Conservation (phyloP, 2,797 vertebrate genomes). For the Taenioides sp. region DNA sequence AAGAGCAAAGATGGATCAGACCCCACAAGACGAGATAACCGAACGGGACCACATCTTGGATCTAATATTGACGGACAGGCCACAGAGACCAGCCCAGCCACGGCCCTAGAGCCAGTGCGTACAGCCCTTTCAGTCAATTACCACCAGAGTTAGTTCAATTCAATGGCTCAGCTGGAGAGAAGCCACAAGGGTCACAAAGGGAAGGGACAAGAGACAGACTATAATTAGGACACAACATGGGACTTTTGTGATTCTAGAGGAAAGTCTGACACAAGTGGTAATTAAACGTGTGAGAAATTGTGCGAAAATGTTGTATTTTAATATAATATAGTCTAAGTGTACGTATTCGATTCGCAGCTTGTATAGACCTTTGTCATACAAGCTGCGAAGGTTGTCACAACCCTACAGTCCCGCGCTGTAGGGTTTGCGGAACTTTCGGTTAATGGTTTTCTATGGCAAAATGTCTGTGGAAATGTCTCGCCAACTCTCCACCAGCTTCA, state of each 20-base stretch:
- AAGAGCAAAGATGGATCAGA: slow-evolving; percentile 5
- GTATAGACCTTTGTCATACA: too few relatives aligned
- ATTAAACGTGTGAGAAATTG: neutral
- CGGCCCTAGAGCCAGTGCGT: neutral
- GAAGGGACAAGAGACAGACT: neutral
- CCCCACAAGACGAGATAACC: slow-evolving; percentile 11
- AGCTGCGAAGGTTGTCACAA: too few relatives aligned
- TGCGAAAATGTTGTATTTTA: neutral
- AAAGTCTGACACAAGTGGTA: neutral
- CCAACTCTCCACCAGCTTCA: too few relatives aligned
- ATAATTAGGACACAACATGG: neutral
- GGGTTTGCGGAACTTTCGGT: too few relatives aligned
- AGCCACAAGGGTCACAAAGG: neutral
- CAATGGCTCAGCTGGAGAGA: neutral
- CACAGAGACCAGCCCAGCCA: neutral
- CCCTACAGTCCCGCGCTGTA: too few relatives aligned
- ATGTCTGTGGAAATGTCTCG: too few relatives aligned
- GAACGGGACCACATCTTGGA: neutral
- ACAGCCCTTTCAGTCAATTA: neutral
- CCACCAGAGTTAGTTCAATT: neutral
- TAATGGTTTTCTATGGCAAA: too few relatives aligned
- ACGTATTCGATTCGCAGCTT: neutral
- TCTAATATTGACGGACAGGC: neutral
- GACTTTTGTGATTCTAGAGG: neutral
- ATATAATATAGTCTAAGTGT: neutral